Evolutionary conservation across 2,113 vertebrate genomes (phyloP).

Genomic region (Rhynchomys soricoides): DNA sequence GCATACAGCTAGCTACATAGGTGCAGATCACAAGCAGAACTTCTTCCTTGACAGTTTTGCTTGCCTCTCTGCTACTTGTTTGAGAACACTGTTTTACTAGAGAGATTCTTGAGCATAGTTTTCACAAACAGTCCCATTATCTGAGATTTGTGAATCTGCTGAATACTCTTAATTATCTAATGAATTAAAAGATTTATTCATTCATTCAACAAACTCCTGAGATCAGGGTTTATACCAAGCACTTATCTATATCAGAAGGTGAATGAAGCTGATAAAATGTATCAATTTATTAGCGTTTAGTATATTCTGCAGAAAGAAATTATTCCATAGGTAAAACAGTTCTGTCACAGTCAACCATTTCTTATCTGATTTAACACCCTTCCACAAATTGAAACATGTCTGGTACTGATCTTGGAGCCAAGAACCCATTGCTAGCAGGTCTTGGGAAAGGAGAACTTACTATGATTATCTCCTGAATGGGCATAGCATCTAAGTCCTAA

Average conservation of each 20-base stretch:
- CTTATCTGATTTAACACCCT: background rate
- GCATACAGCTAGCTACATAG: background rate
- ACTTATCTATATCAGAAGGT: background rate
- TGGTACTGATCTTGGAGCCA: no score
- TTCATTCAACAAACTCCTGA: conserved; percentile 31
- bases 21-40: background rate
- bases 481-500: no score
- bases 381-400: background rate
- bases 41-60: background rate
- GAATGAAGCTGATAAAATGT: background rate
- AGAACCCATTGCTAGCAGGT: background rate
- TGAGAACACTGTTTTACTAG: background rate
- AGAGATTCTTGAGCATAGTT: background rate
- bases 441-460: background rate
- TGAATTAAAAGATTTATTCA: background rate
- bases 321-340: background rate
- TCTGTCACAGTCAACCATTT: background rate
- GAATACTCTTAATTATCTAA: background rate
- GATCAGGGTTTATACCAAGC: background rate
- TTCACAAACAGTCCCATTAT: background rate
- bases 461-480: background rate
- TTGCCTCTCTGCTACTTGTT: background rate
- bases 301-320: background rate
- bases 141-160: background rate
- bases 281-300: background rate